Evolutionary conservation across 2,113 vertebrate species (phyloP), one percentile per base, ranked within the genome.

Genomic region (Platysteira castanea): DNA sequence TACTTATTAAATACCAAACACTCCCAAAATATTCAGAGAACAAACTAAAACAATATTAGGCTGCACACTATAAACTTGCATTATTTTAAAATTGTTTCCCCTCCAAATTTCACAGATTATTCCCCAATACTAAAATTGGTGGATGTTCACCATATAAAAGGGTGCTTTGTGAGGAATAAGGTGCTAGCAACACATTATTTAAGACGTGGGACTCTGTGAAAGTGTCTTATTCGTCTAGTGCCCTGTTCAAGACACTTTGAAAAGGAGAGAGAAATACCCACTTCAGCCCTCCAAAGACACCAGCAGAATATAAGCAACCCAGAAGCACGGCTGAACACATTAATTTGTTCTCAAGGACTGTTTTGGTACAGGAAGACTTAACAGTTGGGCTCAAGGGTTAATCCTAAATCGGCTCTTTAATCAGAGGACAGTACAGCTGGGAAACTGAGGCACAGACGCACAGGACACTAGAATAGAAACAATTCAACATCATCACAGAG

Each of bases 391-490:
- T 93, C 4, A 2, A 87, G 94, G 67, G 84, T 93, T 94, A 83
- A 85, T 91, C 84, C 78, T 89, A 91, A 94, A 94, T 67, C 21
- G 11, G 33, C 30, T 93, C 67, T 90, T 87, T 90, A 93, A 91
- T 93, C 74, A 91, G 96, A 95, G 89, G 84, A 73, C 1, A 4
- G 49, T 95, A 54, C 96, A 95, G 89, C 78, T 96, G 74, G 70
- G 94, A 97, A 97, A 97, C 96, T 97, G 96, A 96, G 96, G 94
- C 91, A 97, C 87, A 91, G 93, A 93, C 94, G 87, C 93, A 87
- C 84, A 89, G 95, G 93, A 93, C 91, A 89, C 91, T 75, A 28
- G 87, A 96, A 93, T 61, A 91, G 78, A 94, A 87, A 46, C 50
- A 30, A 79, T 83, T 91, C 39, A 5, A 69, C 39, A 70, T 64